Evolutionary conservation across 2,888 invertebrate genomes (phyloP).

Genomic region (Sinotaia quadrata): DNA sequence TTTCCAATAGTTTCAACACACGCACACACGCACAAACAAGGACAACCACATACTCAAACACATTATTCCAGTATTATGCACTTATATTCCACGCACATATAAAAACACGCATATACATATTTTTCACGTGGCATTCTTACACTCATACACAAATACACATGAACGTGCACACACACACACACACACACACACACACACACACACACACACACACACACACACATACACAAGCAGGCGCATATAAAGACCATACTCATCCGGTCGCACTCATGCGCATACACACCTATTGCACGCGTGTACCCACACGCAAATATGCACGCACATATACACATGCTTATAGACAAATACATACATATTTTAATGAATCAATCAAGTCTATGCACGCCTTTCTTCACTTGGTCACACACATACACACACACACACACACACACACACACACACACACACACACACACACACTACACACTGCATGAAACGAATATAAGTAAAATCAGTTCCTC

Average conservation of each 20-base stretch:
- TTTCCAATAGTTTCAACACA: too few relatives aligned
- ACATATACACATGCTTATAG: background rate
- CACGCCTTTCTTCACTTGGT: too few relatives aligned
- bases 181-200: background rate
- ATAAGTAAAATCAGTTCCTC: too few relatives aligned
- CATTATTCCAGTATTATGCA: too few relatives aligned
- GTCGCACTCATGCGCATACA: background rate
- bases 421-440: slow-evolving; percentile 6
- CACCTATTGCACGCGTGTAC: background rate
- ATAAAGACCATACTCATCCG: background rate
- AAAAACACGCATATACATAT: background rate
- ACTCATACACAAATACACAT: background rate
- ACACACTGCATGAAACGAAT: too few relatives aligned
- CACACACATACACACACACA: background rate
- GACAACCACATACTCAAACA: background rate
- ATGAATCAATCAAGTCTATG: too few relatives aligned
- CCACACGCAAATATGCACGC: background rate
- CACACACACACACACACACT: too few relatives aligned
- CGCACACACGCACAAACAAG: background rate
- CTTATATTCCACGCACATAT: background rate
- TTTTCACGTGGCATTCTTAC: background rate
- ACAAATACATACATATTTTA: background rate
- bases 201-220: slow-evolving; percentile 1
- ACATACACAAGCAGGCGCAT: slow-evolving; percentile 2
- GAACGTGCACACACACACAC: slow-evolving; percentile 10